These are phyloP conservation scores for Iselma pallidipennis DNA, from an alignment of 2,888 invertebrate genomes.

Conservation along the genomic window DNA sequence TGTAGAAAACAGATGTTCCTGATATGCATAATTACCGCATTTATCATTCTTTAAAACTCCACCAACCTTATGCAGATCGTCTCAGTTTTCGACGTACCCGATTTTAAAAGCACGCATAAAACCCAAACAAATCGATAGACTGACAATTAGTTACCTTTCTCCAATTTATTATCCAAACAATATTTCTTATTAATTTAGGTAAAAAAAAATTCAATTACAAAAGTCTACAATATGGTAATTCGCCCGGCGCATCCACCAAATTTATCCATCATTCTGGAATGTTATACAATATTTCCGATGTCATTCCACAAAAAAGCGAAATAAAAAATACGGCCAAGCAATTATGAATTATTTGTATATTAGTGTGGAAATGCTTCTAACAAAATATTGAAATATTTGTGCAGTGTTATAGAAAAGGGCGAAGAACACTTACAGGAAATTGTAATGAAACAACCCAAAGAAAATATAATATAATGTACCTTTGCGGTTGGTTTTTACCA, in stretches of 20 bases:
- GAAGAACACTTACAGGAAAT: neutral
- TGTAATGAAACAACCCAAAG: neutral
- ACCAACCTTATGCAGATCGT: constrained; percentile 18
- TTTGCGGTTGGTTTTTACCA: constrained; percentile 10
- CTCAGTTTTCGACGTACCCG: neutral
- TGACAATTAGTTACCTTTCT: constrained; percentile 6
- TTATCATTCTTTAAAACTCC: constrained; percentile 32
- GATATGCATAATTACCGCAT: constrained; percentile 33
- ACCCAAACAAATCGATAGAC: constrained; percentile 5
- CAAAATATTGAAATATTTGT: too few relatives aligned
- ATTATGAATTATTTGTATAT: too few relatives aligned
- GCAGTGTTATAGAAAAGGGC: neutral
- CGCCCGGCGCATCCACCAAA: neutral
- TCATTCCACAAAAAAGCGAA: too few relatives aligned
- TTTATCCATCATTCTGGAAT: neutral
- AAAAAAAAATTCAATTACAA: too few relatives aligned
- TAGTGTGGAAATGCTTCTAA: too few relatives aligned
- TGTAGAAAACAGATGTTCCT: constrained; percentile 32
- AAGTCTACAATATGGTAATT: too few relatives aligned
- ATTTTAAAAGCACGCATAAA: constrained; percentile 8
- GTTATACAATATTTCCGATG: too few relatives aligned
- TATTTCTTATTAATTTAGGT: too few relatives aligned
- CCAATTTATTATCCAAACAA: constrained; percentile 1
- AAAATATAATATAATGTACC: constrained; percentile 13
- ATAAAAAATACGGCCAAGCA: too few relatives aligned